A percentile compares a stretch with the other conserved stretches of the same genome.
These are phyloP conservation scores for Eurosta solidaginis DNA, from an alignment of 1,140 invertebrate genomes.

Conservation along the genomic window DNA sequence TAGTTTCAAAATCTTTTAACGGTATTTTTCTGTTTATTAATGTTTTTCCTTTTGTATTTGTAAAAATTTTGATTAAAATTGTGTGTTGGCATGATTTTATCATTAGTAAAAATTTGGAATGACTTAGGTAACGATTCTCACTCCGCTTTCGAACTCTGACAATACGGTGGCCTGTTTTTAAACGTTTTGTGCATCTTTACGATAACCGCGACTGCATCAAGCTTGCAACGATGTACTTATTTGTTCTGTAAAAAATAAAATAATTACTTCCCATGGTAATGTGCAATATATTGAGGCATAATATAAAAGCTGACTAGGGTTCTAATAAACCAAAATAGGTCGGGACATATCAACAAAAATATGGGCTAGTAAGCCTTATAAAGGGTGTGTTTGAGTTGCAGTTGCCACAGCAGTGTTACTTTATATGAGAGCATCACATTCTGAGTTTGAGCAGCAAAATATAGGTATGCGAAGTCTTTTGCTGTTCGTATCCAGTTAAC, in stretches of 20 bases:
- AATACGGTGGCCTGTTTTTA: not conserved
- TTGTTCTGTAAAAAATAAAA: conserved; percentile 4
- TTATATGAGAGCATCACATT: too few species aligned
- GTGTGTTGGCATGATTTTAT: conserved; percentile 18
- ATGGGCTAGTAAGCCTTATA: too few species aligned
- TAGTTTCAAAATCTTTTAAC: conserved; percentile 6
- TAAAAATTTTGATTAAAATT: conserved; percentile 29
- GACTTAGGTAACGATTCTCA: conserved; percentile 31
- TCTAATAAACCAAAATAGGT: too few species aligned
- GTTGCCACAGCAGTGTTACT: too few species aligned
- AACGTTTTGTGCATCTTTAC: conserved; percentile 21
- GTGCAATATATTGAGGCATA: not conserved
- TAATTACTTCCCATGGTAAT: not conserved
- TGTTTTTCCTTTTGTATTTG: conserved; percentile 9
- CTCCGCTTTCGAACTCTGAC: not conserved
- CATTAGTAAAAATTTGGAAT: conserved; percentile 22
- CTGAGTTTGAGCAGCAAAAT: too few species aligned
- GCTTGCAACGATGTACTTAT: not conserved
- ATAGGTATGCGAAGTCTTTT: too few species aligned
- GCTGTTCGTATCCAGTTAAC: too few species aligned
- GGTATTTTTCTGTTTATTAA: not conserved
- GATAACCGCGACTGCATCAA: not conserved
- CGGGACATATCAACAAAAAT: too few species aligned
- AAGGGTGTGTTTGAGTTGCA: too few species aligned
- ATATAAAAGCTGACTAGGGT: too few species aligned